phyloP scores from a whole-genome alignment of 1,140 invertebrate genomes.

The Drosophila funebris region DNA sequence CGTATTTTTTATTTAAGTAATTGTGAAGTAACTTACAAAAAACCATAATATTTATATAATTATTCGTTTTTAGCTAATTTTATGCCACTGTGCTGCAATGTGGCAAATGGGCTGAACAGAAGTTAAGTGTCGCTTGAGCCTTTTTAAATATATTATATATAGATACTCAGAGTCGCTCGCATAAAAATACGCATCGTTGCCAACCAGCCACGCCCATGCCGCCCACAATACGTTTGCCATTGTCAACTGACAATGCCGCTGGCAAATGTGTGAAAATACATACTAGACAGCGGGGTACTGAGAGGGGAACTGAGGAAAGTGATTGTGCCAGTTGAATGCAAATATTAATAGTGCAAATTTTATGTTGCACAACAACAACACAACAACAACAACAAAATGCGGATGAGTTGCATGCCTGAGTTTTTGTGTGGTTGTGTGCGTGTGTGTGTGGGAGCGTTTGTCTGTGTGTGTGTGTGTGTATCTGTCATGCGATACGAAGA shows the following conservation, averaged over 20 bases:
- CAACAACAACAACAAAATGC: too few relatives aligned
- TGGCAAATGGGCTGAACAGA: constrained; percentile 51
- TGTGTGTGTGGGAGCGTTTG: too few relatives aligned
- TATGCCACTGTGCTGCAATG: constrained; percentile 21
- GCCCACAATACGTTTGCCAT: constrained; percentile 34
- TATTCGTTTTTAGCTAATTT: neutral
- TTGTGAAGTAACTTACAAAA: neutral
- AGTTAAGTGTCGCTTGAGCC: constrained; percentile 78
- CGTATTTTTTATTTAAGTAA: neutral
- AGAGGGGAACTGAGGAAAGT: neutral
- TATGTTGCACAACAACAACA: constrained; percentile 62
- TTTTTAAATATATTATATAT: constrained; percentile 78
- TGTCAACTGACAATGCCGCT: constrained; percentile 71
- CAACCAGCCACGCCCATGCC: constrained; percentile 20
- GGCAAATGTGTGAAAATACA: constrained; percentile 64
- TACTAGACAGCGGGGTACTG: too few relatives aligned
- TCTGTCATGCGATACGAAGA: neutral
- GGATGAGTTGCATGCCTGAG: constrained; percentile 44
- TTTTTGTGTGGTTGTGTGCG: constrained; percentile 6
- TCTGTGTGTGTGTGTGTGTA: constrained; percentile 5
- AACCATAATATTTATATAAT: neutral
- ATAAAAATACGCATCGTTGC: constrained; percentile 62
- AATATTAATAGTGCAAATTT: constrained; percentile 81
- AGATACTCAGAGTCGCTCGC: constrained; percentile 31
- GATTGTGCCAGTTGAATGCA: constrained; percentile 68